These are phyloP conservation scores for Amblyornis subalaris DNA, from an alignment of 2,113 vertebrate genomes.

Conservation along the genomic window DNA sequence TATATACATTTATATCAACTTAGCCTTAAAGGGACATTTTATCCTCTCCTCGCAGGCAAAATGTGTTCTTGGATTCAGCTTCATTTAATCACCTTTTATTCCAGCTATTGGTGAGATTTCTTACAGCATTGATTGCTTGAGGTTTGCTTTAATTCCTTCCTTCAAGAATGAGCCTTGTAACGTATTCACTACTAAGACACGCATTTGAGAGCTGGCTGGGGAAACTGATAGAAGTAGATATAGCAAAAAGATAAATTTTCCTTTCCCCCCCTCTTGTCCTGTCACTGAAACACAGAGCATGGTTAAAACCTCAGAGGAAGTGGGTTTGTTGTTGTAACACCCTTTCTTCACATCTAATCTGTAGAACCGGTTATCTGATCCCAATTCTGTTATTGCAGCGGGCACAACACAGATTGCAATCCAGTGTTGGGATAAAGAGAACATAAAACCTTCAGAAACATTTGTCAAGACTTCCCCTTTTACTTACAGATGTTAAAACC, in stretches of 20 bases:
- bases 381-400: background rate
- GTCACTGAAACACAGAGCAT: background rate
- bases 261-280: background rate
- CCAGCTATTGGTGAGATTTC: background rate
- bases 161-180: background rate
- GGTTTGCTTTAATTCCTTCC: background rate
- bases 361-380: background rate
- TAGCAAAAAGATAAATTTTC: background rate
- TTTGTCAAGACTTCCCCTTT: conserved; percentile 22
- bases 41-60: background rate
- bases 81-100: conserved; percentile 7
- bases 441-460: conserved; percentile 35
- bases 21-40: background rate
- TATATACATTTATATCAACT: background rate
- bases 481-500: conserved; percentile 1
- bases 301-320: conserved; percentile 10
- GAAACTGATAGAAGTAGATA: background rate
- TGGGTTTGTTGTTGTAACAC: background rate
- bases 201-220: background rate
- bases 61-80: background rate
- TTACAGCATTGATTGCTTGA: background rate
- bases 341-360: conserved; percentile 20
- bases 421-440: background rate
- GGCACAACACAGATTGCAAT: background rate
- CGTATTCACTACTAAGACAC: background rate